Percentiles rank a stretch among this genome's conserved stretches.
phyloP scores from a whole-genome alignment of 2,113 vertebrate species.

The Neotragus pygmaeus region DNA sequence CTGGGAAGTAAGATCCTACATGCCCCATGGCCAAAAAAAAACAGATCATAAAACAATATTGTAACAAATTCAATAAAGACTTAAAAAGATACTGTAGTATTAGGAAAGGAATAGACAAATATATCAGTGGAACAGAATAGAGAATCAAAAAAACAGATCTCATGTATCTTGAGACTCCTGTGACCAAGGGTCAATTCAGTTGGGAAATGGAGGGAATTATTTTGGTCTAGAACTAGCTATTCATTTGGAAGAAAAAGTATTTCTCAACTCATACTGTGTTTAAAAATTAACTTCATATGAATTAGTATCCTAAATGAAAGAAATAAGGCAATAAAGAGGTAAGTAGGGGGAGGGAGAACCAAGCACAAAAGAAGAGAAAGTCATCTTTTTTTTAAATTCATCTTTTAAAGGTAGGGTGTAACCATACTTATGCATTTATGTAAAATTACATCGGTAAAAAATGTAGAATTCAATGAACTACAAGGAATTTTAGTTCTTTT shows the following conservation, averaged over 20 bases:
- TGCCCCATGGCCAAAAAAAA: neutral
- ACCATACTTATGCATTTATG: neutral
- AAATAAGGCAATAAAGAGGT: neutral
- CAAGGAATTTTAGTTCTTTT: neutral
- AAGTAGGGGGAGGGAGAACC: neutral
- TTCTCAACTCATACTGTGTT: neutral
- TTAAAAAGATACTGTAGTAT: neutral
- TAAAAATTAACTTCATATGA: neutral
- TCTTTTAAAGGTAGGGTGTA: neutral
- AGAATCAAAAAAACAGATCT: neutral
- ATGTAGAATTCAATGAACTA: neutral
- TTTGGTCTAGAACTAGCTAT: neutral
- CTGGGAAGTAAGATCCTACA: neutral
- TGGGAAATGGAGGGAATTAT: neutral
- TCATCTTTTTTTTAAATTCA: neutral
- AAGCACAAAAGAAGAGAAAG: neutral
- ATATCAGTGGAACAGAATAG: neutral
- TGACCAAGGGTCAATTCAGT: neutral
- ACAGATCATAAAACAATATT: neutral
- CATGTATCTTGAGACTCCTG: neutral
- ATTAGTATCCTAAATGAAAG: neutral
- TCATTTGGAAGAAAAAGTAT: neutral
- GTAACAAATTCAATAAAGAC: neutral
- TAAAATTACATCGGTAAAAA: neutral
- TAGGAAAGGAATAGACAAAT: neutral